A percentile compares a stretch with the other conserved stretches of the same genome.
These are phyloP conservation scores for Cryptus viduatorius DNA, from an alignment of 2,888 invertebrate species.

Conservation along the genomic window DNA sequence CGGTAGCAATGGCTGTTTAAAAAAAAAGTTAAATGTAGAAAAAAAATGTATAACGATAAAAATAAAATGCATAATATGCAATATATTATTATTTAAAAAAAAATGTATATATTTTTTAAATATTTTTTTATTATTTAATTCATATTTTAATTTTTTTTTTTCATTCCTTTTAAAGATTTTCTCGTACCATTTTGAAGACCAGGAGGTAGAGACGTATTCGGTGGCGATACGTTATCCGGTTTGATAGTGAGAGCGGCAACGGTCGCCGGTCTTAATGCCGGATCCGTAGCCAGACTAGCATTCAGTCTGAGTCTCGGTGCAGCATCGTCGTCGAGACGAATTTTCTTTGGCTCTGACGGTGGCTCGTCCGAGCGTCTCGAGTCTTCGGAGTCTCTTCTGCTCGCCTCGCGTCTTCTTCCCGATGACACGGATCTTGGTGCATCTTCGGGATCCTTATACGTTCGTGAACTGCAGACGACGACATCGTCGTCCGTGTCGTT, in stretches of 20 bases:
- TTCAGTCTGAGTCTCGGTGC: constrained; percentile 91
- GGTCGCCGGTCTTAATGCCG: constrained; percentile 90
- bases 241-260: constrained; percentile 85
- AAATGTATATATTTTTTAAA: too few species aligned
- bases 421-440: constrained; percentile 66
- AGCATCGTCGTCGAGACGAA: constrained; percentile 81
- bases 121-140: too few species aligned
- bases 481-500: constrained; percentile 75
- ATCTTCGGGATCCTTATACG: constrained; percentile 67
- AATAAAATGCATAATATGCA: too few species aligned
- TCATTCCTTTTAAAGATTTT: not conserved
- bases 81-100: too few species aligned
- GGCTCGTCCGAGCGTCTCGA: constrained; percentile 78
- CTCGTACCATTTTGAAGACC: constrained; percentile 82
- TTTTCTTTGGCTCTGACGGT: constrained; percentile 79
- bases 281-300: constrained; percentile 92
- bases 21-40: too few species aligned
- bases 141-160: not conserved
- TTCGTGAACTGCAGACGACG: constrained; percentile 49
- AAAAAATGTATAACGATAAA: too few species aligned
- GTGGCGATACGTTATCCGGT: constrained; percentile 80
- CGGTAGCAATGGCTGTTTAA: constrained; percentile 81
- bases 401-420: constrained; percentile 70
- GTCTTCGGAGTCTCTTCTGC: constrained; percentile 79
- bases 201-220: constrained; percentile 78